Conservation (phyloP, 1,140 invertebrate species). For the Chelonus insularis region DNA sequence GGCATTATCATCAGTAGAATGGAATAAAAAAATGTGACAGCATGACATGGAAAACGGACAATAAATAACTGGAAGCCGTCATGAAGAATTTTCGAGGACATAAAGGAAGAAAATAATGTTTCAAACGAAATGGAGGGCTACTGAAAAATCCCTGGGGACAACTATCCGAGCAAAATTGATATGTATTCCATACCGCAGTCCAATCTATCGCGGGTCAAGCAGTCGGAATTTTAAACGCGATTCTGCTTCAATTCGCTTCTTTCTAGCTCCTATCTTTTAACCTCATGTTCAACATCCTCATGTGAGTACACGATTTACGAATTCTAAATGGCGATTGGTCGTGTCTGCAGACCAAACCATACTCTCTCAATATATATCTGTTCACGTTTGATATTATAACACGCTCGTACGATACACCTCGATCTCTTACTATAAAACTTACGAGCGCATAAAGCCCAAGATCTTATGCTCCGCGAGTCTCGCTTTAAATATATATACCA, state of each 20-base stretch:
- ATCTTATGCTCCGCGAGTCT: slow-evolving; percentile 35
- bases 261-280: not conserved
- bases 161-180: slow-evolving; percentile 54
- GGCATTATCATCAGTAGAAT: too few species aligned
- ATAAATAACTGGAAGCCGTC: slow-evolving; percentile 35
- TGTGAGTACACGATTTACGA: slow-evolving; percentile 12
- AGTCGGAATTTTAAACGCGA: slow-evolving; percentile 59
- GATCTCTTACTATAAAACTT: slow-evolving; percentile 40
- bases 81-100: slow-evolving; percentile 7
- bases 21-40: too few species aligned
- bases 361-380: not conserved
- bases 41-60: too few species aligned
- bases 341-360: not conserved
- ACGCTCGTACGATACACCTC: slow-evolving; percentile 36
- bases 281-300: not conserved
- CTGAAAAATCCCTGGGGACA: slow-evolving; percentile 47
- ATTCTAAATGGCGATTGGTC: slow-evolving; percentile 20
- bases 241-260: slow-evolving; percentile 14
- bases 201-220: slow-evolving; percentile 62
- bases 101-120: not conserved
- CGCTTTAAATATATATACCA: not conserved
- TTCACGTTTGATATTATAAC: slow-evolving; percentile 5
- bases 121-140: slow-evolving; percentile 19
- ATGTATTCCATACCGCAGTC: slow-evolving; percentile 57
- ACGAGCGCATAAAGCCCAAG: slow-evolving; percentile 55